Conservation (phyloP, 2,797 vertebrate species). For the Borostomias antarcticus region DNA sequence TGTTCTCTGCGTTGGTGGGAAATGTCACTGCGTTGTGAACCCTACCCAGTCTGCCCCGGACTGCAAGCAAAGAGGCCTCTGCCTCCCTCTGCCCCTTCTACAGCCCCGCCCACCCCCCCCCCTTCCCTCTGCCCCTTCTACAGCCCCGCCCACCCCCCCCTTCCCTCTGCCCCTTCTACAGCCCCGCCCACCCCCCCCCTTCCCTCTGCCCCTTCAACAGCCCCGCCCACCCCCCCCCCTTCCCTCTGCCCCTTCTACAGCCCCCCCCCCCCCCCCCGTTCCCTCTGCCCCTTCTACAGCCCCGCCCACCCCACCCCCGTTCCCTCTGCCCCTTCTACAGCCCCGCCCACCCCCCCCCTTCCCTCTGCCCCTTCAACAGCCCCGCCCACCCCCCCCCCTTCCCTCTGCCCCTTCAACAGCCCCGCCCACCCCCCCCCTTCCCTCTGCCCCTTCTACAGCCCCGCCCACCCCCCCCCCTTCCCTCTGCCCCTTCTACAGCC, state of each 20-base stretch:
- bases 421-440: conserved; percentile 4
- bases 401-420: conserved; percentile 2
- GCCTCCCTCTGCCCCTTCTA: conserved; percentile 16
- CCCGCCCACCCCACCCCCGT: conserved; percentile 1
- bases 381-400: conserved; percentile 1
- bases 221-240: not conserved
- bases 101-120: conserved; percentile 1
- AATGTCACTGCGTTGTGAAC: too few relatives aligned
- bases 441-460: conserved; percentile 27
- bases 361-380: conserved; percentile 39
- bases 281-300: conserved; percentile 31
- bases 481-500: conserved; percentile 32
- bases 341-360: conserved; percentile 2
- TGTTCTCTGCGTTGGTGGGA: too few relatives aligned
- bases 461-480: conserved; percentile 48
- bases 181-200: conserved; percentile 1
- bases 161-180: conserved; percentile 34
- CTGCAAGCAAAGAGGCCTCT: too few relatives aligned
- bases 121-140: conserved; percentile 23
- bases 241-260: conserved; percentile 25
- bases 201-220: conserved; percentile 4
- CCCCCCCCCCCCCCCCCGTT: too few relatives aligned
- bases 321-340: conserved; percentile 5
- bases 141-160: too few relatives aligned
- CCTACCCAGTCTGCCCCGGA: not conserved